phyloP scores from a whole-genome alignment of 2,888 invertebrate species.

The Ormyrus thymus region DNA sequence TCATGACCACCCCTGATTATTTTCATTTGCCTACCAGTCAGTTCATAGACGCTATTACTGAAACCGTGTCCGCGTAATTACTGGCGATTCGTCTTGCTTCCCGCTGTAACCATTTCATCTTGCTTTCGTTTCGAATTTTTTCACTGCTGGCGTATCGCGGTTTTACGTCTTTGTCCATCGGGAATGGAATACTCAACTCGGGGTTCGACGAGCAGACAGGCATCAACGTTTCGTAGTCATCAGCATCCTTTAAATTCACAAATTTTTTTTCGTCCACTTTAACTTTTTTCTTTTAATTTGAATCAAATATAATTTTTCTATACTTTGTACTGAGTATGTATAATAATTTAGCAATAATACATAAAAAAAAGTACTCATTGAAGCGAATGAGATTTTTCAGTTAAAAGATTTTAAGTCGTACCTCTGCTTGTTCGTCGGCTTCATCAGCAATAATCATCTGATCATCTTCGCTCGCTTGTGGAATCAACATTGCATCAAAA shows the following conservation, averaged over 20 bases:
- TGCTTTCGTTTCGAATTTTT: slow-evolving; percentile 21
- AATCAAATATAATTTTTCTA: too few relatives aligned
- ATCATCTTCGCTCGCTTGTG: slow-evolving; percentile 64
- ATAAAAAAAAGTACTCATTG: too few relatives aligned
- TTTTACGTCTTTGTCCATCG: slow-evolving; percentile 40
- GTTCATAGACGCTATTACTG: not conserved
- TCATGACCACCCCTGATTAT: slow-evolving; percentile 4
- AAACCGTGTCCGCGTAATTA: not conserved
- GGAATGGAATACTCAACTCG: slow-evolving; percentile 58
- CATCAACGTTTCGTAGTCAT: slow-evolving; percentile 56
- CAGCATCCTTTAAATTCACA: slow-evolving; percentile 20
- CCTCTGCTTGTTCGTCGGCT: slow-evolving; percentile 27
- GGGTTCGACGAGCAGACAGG: slow-evolving; percentile 59
- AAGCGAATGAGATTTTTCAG: too few relatives aligned
- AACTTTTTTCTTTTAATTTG: too few relatives aligned
- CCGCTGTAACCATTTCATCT: slow-evolving; percentile 66
- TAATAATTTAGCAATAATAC: too few relatives aligned
- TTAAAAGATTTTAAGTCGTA: slow-evolving; percentile 7
- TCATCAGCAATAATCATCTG: slow-evolving; percentile 32
- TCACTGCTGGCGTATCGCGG: not conserved
- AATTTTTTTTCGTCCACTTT: too few relatives aligned
- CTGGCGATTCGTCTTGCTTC: slow-evolving; percentile 58
- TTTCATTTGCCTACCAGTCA: not conserved
- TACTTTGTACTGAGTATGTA: too few relatives aligned
- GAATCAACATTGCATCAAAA: slow-evolving; percentile 79